Base-by-base conservation (phyloP, 2,113 vertebrate species). In the Haemorhous mexicanus region DNA sequence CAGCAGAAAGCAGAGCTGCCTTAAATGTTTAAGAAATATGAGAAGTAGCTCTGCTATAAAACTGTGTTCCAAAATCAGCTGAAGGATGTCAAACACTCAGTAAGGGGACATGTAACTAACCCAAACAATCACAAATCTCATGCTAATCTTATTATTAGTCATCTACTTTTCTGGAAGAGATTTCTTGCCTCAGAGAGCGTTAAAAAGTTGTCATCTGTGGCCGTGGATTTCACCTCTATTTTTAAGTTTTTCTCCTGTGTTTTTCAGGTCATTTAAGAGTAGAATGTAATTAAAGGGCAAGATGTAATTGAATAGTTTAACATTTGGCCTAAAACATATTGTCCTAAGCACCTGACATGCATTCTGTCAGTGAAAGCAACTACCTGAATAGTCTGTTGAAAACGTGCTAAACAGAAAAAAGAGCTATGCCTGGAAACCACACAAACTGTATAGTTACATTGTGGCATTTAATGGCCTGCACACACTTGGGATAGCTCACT, bases 21-120 rank as follows among this genome's bases (percentile, higher is more conserved):
- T 98, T 97, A 90, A 97, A 96, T 27, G 62, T 96, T 94, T 91
- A 97, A 94, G 91, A 97, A 96, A 97, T 95, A 97, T 33, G 63
- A 95, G 61, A 96, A 75, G 64, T 35, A 77, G 89, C 87, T 95
- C 78, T 63, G 64, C 83, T 95, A 32, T 61, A 66, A 52, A 95
- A 83, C 39, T 90, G 79, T 63, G 61, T 77, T 93, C 30, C 47
- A 68, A 53, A 95, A 83, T 43, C 50, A 72, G 70, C 73, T 74
- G 81, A 93, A 80, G 35, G 75, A 61, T 58, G 44, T 64, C 24
- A 52, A 90, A 62, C 33, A 41, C 39, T 81, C 8, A n/a, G 6
- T 64, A 84, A 87, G 27, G 44, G 63, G 69, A 23, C 47, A 41
- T 3, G 16, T 74, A 93, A 89, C 66, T 84, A 93, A 86, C 16